phyloP scores from a whole-genome alignment of 2,797 vertebrate genomes.

The Anas bahamensis region DNA sequence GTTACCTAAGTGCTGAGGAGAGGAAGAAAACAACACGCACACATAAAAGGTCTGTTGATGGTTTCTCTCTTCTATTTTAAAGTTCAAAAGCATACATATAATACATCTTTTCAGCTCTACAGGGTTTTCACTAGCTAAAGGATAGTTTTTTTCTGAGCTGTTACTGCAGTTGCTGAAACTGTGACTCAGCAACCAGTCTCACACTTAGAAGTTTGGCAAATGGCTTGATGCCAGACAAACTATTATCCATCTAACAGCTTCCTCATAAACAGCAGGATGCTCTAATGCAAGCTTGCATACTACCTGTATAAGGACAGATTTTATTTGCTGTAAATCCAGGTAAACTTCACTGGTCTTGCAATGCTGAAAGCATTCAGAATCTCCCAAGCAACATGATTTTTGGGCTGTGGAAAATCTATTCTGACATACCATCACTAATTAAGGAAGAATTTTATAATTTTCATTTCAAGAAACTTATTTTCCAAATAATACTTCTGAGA shows the following conservation, averaged over 20 bases:
- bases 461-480: neutral
- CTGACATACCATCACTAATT: neutral
- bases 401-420: neutral
- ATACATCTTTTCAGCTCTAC: neutral
- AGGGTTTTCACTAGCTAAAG: neutral
- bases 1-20: neutral
- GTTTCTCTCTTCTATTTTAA: neutral
- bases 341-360: neutral
- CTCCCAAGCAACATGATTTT: neutral
- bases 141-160: neutral
- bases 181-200: neutral
- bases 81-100: neutral
- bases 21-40: neutral
- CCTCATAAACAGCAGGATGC: neutral
- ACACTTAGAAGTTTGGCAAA: neutral
- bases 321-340: neutral
- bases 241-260: neutral
- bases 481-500: neutral
- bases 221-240: neutral
- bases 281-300: neutral
- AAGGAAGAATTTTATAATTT: neutral
- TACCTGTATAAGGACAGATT: neutral
- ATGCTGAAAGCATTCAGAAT: neutral
- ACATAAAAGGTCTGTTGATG: neutral
- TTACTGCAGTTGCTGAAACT: neutral